Evolutionary conservation across 2,797 vertebrate genomes (phyloP).

Genomic region (Gadopsis marmoratus): DNA sequence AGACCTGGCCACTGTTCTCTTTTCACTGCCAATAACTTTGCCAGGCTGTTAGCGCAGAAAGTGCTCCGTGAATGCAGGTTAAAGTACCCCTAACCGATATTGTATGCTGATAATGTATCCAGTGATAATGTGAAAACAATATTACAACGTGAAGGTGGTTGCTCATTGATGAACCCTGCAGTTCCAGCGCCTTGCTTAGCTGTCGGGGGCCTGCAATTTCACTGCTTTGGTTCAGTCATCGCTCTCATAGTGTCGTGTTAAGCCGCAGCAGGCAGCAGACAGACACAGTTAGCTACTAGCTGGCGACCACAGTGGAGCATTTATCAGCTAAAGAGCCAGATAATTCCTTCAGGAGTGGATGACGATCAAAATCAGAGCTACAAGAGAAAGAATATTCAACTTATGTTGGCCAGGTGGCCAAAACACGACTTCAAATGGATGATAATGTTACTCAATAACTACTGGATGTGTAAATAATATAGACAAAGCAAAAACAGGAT

Average conservation of each 20-base stretch:
- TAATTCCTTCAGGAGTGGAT: not conserved
- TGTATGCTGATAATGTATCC: not conserved
- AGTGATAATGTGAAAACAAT: not conserved
- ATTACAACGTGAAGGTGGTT: not conserved
- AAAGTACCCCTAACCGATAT: not conserved
- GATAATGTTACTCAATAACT: not conserved
- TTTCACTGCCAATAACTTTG: constrained; percentile 78
- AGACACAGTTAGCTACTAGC: not conserved
- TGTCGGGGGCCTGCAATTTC: not conserved
- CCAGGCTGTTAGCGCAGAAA: constrained; percentile 32
- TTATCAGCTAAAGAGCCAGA: not conserved
- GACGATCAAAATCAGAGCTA: not conserved
- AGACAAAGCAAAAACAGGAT: too few species aligned
- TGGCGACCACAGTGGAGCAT: not conserved
- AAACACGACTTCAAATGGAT: not conserved
- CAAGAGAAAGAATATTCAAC: not conserved
- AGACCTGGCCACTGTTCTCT: constrained; percentile 72
- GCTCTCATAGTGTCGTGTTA: not conserved
- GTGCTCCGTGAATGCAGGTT: constrained; percentile 29
- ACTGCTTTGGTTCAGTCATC: not conserved
- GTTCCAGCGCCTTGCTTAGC: not conserved
- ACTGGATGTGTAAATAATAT: not conserved
- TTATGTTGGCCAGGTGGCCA: not conserved
- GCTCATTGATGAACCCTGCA: not conserved
- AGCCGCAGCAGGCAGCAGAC: not conserved